phyloP scores from a whole-genome alignment of 2,113 vertebrate genomes.

The Blennius ocellaris region DNA sequence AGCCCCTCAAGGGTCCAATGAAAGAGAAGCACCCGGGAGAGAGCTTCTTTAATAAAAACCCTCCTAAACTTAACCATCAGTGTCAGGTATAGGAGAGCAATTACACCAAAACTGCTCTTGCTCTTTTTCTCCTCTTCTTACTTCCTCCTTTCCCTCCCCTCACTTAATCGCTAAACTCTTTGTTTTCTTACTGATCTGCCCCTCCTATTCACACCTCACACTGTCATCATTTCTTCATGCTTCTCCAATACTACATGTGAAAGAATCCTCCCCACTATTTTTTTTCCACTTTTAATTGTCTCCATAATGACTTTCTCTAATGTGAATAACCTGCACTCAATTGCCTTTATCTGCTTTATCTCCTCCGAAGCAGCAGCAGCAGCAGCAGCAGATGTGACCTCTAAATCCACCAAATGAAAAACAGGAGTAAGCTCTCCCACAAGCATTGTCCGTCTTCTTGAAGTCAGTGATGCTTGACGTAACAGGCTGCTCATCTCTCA shows the following conservation, averaged over 20 bases:
- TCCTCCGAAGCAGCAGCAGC: constrained; percentile 50
- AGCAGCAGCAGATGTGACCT: constrained; percentile 72
- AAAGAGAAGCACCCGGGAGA: constrained; percentile 63
- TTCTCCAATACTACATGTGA: constrained; percentile 42
- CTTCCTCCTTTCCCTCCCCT: not conserved
- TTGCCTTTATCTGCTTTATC: constrained; percentile 52
- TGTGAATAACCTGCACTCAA: constrained; percentile 51
- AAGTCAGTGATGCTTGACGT: constrained; percentile 62
- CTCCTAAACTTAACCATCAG: constrained; percentile 77
- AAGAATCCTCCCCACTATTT: constrained; percentile 34
- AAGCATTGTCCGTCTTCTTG: constrained; percentile 69
- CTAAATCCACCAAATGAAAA: constrained; percentile 74
- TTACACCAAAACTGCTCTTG: constrained; percentile 60
- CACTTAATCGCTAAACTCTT: constrained; percentile 36
- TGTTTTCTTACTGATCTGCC: constrained; percentile 49
- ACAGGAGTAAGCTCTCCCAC: constrained; percentile 67
- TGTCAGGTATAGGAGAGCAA: constrained; percentile 77
- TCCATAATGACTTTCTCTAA: constrained; percentile 61
- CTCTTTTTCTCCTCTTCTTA: constrained; percentile 42
- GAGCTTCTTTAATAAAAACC: constrained; percentile 77
- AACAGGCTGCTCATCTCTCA: constrained; percentile 71
- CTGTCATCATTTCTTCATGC: constrained; percentile 49
- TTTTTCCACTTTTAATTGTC: constrained; percentile 74
- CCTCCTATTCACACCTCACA: constrained; percentile 54
- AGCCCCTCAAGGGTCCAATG: constrained; percentile 67